Base-by-base conservation (phyloP, 2,888 invertebrate species). In the Cactoblastis cactorum region DNA sequence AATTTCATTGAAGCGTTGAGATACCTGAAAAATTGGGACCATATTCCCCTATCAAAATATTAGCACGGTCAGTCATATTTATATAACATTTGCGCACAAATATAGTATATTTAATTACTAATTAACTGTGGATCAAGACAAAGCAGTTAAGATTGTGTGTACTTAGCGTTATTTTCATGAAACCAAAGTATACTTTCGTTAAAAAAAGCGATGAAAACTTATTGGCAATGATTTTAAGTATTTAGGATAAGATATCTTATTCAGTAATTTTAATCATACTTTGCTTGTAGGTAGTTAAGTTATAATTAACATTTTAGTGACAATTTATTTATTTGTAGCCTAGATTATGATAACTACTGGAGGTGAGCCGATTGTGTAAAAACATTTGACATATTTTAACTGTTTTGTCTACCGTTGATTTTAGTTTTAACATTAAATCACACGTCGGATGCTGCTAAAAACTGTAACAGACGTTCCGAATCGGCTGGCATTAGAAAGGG, bases 51-150 rank as follows among this genome's bases (percentile, higher is more conserved):
- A 61, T 65, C 56, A 59, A 59, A 60, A 32, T 49, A 14, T 59
- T 61, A 51, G 35, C 52, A 59, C 50, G 66, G 68, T 75, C 71
- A 74, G 67, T 72, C 63, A 58, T 61, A 61, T 65, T 58, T 52
- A 53, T 61, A 54, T 48, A 15, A 19, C 39, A 41, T 15, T 41
- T 34, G 33, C 33, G 34, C 49, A 49, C 49, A 41, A 19, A 41
- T 43, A 43, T 28, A 35, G 15, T 15, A 19, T 39, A 32, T 32
- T 48, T 48, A 28, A 12, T 49, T 39, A n/a, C n/a, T 39, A 14
- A 12, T 39, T 34, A 41, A 41, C 12, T 19, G 22, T 33, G 32
- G 9, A 39, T 4, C 17, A 33, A 39, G 49, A 49, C 49, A 39
- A 49, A 49, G 28, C 49, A 49, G 49, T 49, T 48, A 48, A 48